phyloP scores from a whole-genome alignment of 2,797 vertebrate species.

The Oceanodroma leucorhoa region DNA sequence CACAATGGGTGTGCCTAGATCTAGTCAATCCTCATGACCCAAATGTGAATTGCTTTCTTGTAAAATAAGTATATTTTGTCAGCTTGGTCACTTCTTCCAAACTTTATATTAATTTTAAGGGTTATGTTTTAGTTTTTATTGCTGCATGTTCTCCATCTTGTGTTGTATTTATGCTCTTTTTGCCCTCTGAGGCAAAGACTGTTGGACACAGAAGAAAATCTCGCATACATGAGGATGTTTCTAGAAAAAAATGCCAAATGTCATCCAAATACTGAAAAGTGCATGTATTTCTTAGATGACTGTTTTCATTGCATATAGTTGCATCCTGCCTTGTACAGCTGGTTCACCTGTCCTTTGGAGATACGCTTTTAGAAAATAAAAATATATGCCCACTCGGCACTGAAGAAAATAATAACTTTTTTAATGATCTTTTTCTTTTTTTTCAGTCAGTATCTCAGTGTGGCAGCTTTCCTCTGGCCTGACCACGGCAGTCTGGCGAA shows the following conservation, averaged over 20 bases:
- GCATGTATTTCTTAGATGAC: not conserved
- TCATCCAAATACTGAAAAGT: not conserved
- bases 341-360: not conserved
- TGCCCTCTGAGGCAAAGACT: not conserved
- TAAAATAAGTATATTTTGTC: accelerated
- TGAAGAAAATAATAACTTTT: not conserved
- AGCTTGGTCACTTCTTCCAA: not conserved
- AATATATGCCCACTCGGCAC: not conserved
- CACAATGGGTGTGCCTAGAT: too few species aligned
- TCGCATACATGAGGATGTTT: not conserved
- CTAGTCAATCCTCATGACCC: not conserved
- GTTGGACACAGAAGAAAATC: not conserved
- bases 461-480: not conserved
- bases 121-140: not conserved
- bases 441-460: not conserved
- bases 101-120: not conserved
- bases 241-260: not conserved
- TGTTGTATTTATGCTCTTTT: not conserved
- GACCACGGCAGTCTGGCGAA: not conserved
- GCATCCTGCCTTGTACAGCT: not conserved
- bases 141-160: not conserved
- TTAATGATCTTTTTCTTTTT: not conserved
- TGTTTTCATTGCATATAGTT: not conserved
- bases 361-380: not conserved
- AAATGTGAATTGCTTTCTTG: not conserved